phyloP scores from a whole-genome alignment of 1,140 invertebrate species.

The Platyscapa corneri region DNA sequence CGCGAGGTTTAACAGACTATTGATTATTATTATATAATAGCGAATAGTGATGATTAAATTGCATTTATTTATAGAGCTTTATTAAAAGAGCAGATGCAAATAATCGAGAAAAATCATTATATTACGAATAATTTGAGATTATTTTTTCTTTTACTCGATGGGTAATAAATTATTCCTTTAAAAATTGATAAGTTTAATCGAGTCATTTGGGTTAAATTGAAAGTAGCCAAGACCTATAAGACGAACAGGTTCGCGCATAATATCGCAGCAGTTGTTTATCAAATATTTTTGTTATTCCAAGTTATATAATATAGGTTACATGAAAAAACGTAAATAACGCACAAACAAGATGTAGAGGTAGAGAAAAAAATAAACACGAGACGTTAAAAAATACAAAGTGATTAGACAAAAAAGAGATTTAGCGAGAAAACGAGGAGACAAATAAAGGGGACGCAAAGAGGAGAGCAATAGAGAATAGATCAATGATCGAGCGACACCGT shows the following conservation, averaged over 20 bases:
- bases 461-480: background rate
- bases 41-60: too few species aligned
- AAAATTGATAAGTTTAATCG: background rate
- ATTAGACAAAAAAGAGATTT: background rate
- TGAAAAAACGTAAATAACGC: background rate
- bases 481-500: too few species aligned
- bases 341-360: background rate
- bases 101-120: too few species aligned
- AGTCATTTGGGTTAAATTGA: background rate
- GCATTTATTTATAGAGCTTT: too few species aligned
- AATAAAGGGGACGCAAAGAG: background rate
- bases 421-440: background rate
- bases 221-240: background rate
- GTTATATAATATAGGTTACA: background rate
- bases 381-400: background rate
- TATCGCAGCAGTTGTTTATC: background rate
- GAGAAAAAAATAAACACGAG: background rate
- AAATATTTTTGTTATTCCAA: background rate
- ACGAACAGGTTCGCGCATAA: background rate
- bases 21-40: too few species aligned
- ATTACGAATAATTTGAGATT: too few species aligned
- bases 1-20: too few species aligned
- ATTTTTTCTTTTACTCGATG: too few species aligned
- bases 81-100: too few species aligned
- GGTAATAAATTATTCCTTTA: background rate